Conservation (phyloP, 2,888 invertebrate species). For the Cheilosia pagana region DNA sequence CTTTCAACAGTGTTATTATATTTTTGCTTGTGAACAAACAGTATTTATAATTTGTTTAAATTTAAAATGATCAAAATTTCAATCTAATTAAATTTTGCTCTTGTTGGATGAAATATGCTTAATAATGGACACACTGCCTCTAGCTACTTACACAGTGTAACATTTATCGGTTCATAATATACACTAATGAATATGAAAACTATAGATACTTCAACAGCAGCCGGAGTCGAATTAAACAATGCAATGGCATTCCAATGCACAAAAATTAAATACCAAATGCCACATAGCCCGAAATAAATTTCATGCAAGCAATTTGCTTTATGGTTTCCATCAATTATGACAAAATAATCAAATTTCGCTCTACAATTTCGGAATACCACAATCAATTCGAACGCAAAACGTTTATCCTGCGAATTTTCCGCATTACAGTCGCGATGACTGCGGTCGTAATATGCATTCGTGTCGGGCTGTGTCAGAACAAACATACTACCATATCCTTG, state of each 20-base stretch:
- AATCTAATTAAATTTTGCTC: too few species aligned
- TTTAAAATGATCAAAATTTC: too few species aligned
- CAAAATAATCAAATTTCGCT: constrained; percentile 68
- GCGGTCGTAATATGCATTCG: constrained; percentile 56
- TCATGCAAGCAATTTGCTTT: constrained; percentile 50
- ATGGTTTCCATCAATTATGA: constrained; percentile 66
- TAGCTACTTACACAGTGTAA: too few species aligned
- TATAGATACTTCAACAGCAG: too few species aligned
- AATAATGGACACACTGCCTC: too few species aligned
- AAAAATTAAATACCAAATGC: neutral
- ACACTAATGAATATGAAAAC: too few species aligned
- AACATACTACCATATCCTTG: neutral
- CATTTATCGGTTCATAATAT: too few species aligned
- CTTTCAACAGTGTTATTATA: too few species aligned
- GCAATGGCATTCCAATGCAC: neutral
- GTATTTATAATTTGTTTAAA: too few species aligned
- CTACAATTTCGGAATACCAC: constrained; percentile 50
- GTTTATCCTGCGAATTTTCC: constrained; percentile 51
- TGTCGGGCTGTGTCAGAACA: constrained; percentile 4
- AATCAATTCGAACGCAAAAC: constrained; percentile 49
- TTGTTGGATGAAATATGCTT: too few species aligned
- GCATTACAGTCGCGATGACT: constrained; percentile 64
- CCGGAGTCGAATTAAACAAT: neutral
- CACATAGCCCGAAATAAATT: constrained; percentile 43
- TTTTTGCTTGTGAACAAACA: too few species aligned